Percentiles rank a stretch among this genome's conserved stretches.
phyloP scores from a whole-genome alignment of 1,140 invertebrate species.

The Cotesia vestalis region DNA sequence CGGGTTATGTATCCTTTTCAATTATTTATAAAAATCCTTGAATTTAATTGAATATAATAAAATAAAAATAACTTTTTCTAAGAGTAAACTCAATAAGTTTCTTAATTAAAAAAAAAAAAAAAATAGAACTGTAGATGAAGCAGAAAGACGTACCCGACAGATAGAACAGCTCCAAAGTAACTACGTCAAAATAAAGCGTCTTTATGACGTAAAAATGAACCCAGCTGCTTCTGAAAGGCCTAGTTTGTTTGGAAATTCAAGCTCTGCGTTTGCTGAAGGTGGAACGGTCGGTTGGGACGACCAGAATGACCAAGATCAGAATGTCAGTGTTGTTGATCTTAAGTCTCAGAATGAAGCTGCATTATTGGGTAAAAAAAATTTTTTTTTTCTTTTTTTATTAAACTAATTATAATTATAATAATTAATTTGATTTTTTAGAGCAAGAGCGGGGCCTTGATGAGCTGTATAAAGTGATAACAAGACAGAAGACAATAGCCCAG shows the following conservation, averaged over 20 bases:
- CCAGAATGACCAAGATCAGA: slow-evolving; percentile 47
- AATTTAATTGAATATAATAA: neutral
- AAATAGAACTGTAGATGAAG: slow-evolving; percentile 70
- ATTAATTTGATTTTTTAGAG: slow-evolving; percentile 64
- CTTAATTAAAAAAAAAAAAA: slow-evolving; percentile 45
- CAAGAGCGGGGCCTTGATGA: slow-evolving; percentile 82
- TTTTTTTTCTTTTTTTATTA: slow-evolving; percentile 13
- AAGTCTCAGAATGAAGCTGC: slow-evolving; percentile 52
- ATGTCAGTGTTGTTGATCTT: slow-evolving; percentile 51
- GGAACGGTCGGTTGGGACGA: slow-evolving; percentile 64
- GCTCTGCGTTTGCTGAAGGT: slow-evolving; percentile 61
- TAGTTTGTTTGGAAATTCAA: slow-evolving; percentile 48
- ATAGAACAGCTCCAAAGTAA: slow-evolving; percentile 70
- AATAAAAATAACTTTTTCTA: too few species aligned
- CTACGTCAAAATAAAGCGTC: slow-evolving; percentile 67
- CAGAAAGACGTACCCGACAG: slow-evolving; percentile 69
- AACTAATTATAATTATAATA: slow-evolving; percentile 18
- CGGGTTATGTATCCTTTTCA: slow-evolving; percentile 67
- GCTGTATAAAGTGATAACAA: slow-evolving; percentile 77
- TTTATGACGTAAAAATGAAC: slow-evolving; percentile 62
- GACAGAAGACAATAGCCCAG: slow-evolving; percentile 81
- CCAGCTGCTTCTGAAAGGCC: slow-evolving; percentile 42
- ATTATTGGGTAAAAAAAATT: slow-evolving; percentile 48
- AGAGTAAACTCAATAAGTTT: slow-evolving; percentile 25
- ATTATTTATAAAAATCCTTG: neutral